Base-by-base conservation (phyloP, 2,113 vertebrate species). In the Onychostruthus taczanowskii region DNA sequence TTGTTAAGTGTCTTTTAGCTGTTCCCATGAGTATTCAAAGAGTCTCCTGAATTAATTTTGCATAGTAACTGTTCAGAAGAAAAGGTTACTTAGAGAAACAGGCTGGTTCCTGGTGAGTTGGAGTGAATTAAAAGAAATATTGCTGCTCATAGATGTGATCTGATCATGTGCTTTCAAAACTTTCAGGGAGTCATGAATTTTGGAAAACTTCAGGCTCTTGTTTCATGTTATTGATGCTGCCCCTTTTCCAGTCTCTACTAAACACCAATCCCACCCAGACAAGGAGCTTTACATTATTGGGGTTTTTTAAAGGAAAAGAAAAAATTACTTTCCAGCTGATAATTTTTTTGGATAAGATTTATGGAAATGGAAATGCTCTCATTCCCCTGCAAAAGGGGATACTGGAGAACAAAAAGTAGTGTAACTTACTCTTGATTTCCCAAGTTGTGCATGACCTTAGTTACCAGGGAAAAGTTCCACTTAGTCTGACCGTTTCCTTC, bases 381-480 rank as follows among this genome's bases (percentile, higher is more conserved):
- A 35, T 63, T 92, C 33, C 14, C 41, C 20, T 66, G n/a, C 23
- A 80, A 53, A 90, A 81, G 15, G 23, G 43, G 9, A 46, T 41
- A 47, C 4, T 43, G 37, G 33, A 84, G 76, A 94, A 84, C 49
- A 87, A 81, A 95, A 94, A 39, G 56, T 10, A 87, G 41, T 16
- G 3, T 53, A 31, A 53, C 82, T 94, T 91, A 68, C 47, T 68
- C 66, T 87, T 9, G 0, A 35, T 91, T 94, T 94, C 46, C 56
- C 41, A 80, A 76, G 78, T 53, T 46, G n/a, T 73, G 39, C 39
- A 24, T 55, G 39, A 41, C 49, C 30, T 62, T 80, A 76, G 82
- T 93, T 95, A 85, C 81, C 43, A 85, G 35, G 59, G 84, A 68
- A 67, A 93, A 87, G 55, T 95, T 95, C 46, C 46, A 52, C 63